Conservation (phyloP, 1,140 invertebrate genomes). For the Coenobita brevimanus region DNA sequence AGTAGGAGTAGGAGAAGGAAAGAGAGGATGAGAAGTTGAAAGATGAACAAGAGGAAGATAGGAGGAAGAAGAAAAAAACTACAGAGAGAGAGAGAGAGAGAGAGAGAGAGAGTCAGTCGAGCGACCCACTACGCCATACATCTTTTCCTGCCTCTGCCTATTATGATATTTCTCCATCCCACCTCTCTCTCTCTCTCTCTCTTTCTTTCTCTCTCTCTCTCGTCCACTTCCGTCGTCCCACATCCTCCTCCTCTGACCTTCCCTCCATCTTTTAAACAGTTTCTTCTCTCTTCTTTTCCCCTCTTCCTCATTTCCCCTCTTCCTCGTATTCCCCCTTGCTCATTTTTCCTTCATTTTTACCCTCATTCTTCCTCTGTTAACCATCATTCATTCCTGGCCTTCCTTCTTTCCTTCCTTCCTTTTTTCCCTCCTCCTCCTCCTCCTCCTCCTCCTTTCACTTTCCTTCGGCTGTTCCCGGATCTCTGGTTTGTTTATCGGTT, state of each 20-base stretch:
- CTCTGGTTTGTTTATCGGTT: no score
- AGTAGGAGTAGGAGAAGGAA: no score
- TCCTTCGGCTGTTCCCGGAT: no score
- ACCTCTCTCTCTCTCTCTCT: not conserved
- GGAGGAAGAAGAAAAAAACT: no score
- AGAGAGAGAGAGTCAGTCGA: no score
- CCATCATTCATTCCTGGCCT: not conserved
- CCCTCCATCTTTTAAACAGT: not conserved
- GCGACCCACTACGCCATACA: no score
- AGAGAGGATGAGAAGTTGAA: no score
- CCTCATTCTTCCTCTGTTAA: not conserved
- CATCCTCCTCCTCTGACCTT: not conserved
- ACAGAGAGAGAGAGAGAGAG: no score
- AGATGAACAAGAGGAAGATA: no score
- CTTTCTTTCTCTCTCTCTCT: not conserved
- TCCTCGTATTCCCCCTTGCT: not conserved
- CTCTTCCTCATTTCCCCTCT: not conserved
- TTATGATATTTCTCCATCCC: not conserved
- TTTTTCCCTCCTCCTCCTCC: not conserved
- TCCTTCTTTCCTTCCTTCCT: conserved; percentile 3
- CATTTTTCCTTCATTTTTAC: not conserved
- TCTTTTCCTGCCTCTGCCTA: not conserved
- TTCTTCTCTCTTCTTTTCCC: not conserved
- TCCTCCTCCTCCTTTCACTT: no score
- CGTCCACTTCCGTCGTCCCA: not conserved